Percentiles rank a stretch among this genome's conserved stretches.
Evolutionary conservation across 35 echinoderm and acorn worm genomes (phyloP).

Genomic region (Heliocidaris erythrogramma): DNA sequence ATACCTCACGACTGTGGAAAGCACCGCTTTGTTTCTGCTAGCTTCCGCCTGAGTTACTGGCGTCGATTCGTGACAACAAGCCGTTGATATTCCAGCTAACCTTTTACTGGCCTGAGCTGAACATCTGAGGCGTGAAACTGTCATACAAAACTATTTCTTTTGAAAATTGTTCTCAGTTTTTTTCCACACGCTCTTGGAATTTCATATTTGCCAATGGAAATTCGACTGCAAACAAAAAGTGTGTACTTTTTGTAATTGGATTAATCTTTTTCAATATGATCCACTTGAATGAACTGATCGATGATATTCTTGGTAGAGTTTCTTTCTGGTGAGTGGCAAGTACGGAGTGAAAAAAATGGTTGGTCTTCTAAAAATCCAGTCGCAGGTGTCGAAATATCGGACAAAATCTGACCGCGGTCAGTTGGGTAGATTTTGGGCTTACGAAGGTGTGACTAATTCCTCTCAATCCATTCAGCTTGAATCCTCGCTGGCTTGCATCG

Average conservation of each 20-base stretch:
- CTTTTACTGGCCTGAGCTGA: neutral
- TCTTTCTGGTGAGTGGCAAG: neutral
- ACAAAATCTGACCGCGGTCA: neutral
- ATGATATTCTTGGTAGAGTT: neutral
- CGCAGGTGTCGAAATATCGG: conserved; percentile 21
- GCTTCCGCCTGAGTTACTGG: neutral
- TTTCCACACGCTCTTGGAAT: neutral
- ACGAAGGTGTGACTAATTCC: conserved; percentile 13
- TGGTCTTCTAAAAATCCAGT: neutral
- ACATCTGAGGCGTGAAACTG: neutral
- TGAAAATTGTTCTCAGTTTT: neutral
- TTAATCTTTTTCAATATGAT: neutral
- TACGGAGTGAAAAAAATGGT: neutral
- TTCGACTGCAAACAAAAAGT: neutral
- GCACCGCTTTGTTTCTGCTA: neutral
- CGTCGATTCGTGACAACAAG: neutral
- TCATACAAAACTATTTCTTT: conserved; percentile 5
- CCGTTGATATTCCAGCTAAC: neutral
- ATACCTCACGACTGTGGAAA: neutral
- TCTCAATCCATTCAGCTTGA: neutral
- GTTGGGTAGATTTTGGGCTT: neutral
- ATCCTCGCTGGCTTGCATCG: neutral
- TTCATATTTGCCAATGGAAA: conserved; percentile 1
- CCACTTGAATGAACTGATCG: neutral
- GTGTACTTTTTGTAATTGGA: neutral